These are phyloP conservation scores for Pipistrellus kuhlii DNA, from an alignment of 2,797 vertebrate genomes.

Conservation along the genomic window DNA sequence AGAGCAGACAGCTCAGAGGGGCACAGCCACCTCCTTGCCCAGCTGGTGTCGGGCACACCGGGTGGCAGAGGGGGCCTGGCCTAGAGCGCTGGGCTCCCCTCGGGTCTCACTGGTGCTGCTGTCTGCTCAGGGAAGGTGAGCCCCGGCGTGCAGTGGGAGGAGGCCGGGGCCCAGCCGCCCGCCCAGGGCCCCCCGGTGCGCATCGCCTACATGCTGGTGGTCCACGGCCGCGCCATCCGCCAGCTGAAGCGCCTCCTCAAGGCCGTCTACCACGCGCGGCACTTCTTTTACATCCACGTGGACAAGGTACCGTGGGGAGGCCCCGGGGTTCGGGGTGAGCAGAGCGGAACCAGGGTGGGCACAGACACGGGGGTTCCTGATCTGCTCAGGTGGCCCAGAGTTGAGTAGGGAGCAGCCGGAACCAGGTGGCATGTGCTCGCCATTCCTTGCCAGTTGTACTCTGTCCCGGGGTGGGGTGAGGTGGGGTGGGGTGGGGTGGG, in stretches of 20 bases:
- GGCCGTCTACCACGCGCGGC: conserved; percentile 96
- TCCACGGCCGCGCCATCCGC: conserved; percentile 95
- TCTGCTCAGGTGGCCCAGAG: background rate
- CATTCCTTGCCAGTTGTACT: background rate
- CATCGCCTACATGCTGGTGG: conserved; percentile 95
- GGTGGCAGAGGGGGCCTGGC: background rate
- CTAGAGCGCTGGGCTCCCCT: rapidly evolving
- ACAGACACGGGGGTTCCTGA: background rate
- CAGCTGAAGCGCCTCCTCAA: conserved; percentile 97
- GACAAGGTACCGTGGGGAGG: conserved; percentile 91
- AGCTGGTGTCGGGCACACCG: background rate
- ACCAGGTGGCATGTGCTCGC: background rate
- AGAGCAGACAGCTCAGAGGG: background rate
- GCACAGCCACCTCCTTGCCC: background rate
- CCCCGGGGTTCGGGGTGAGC: rapidly evolving
- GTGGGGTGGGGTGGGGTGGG: rapidly evolving
- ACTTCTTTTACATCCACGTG: conserved; percentile 99
- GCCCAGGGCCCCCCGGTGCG: conserved; percentile 91
- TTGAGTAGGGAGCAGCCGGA: background rate
- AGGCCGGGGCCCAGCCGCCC: conserved; percentile 89
- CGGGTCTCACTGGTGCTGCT: background rate
- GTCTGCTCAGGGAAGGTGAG: conserved; percentile 90
- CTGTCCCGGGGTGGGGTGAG: rapidly evolving
- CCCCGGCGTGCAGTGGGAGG: conserved; percentile 91
- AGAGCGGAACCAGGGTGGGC: background rate